Base-by-base conservation (phyloP, 2,888 invertebrate genomes). In the Pecten maximus region DNA sequence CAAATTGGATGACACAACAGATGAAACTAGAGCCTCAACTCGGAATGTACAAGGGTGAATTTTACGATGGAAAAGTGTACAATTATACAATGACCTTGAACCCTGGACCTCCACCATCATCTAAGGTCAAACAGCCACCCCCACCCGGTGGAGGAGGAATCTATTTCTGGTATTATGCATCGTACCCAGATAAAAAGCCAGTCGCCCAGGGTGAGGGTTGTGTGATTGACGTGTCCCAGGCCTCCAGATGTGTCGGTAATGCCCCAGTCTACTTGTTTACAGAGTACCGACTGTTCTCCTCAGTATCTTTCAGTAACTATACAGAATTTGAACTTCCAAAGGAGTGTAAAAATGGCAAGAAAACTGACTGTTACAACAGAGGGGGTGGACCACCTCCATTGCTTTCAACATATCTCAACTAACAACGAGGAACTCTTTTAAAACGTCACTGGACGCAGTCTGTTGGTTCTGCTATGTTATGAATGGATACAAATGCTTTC, bases 1-100 rank as follows among this genome's bases (percentile, higher is more conserved):
- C 74, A 74, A 74, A 74, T 35, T 74, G 74, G 74, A 74, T 74
- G 74, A 74, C 74, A 8, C 28, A 74, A 35, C 74, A 74, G 74
- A 74, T 74, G 74, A 74, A 74, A 35, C 74, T 74, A 28, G 10
- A 74, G 8, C 28, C 35, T 12, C 35, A 74, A 35, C 74, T 74
- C 35, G 74, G 74, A 28, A 6, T 35, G 35, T 74, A 74, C 74
- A 74, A 74, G 74, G 74, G 74, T 28, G 74, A 28, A 28, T 74
- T 74, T 35, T 74, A 74, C 16, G 74, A 35, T 12, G 74, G 74
- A 10, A 74, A 74, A 35, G 74, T 74, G 4, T 74, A 74, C 74
- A 74, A 74, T 35, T 74, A 74, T 10, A 74, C 74, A 28, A 74
- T 74, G 74, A 35, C 28, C 28, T 74, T 74, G 28, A 74, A 3